Evolutionary conservation across 2,113 vertebrate species (phyloP).

Genomic region (Lycocorax pyrrhopterus): DNA sequence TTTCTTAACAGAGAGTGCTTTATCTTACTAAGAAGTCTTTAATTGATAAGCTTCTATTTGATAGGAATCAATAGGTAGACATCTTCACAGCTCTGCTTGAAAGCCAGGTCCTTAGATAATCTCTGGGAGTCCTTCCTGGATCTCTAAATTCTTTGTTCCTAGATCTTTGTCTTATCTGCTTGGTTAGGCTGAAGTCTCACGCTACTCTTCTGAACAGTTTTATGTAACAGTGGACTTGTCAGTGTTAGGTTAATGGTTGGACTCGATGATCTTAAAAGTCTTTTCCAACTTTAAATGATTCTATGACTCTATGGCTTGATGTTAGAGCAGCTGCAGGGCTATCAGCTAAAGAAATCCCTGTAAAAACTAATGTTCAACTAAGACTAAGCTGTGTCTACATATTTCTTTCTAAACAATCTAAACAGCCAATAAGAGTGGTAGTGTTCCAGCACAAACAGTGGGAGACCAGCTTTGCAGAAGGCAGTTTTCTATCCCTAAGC

Average conservation of each 20-base stretch:
- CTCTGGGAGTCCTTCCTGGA: background rate
- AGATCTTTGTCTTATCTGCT: background rate
- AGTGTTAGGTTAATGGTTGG: background rate
- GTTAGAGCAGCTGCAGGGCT: background rate
- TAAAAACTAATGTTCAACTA: background rate
- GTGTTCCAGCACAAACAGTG: background rate
- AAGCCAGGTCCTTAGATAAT: background rate
- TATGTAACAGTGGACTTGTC: background rate
- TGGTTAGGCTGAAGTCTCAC: background rate
- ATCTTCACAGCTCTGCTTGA: background rate
- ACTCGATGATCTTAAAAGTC: background rate
- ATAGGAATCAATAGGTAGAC: background rate
- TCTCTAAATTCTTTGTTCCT: background rate
- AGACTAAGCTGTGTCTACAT: background rate
- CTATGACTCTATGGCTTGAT: background rate
- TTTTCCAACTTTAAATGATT: background rate
- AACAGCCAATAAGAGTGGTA: background rate
- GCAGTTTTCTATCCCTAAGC: background rate
- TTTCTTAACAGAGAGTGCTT: background rate
- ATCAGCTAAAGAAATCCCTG: background rate
- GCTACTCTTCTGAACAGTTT: background rate
- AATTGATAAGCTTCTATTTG: background rate
- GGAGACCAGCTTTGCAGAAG: background rate
- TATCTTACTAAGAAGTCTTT: background rate
- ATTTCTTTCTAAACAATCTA: background rate